Evolutionary conservation across 1,140 invertebrate species (phyloP), one percentile per base, ranked within the genome.

Genomic region (Pachyrhynchus sulphureomaculatus): DNA sequence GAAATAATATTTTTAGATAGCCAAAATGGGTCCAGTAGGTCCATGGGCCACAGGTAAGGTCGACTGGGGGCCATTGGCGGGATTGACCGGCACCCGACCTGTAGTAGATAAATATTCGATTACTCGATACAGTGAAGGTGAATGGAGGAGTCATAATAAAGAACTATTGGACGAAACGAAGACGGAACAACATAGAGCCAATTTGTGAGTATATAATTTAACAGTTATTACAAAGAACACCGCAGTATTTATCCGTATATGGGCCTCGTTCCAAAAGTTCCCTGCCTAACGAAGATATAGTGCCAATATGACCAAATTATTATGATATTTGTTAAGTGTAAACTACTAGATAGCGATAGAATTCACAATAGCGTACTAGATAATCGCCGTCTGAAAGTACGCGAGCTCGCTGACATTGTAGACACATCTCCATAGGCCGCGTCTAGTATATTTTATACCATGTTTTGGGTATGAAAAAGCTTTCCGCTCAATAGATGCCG

Each of bases 21-120:
- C 10, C 15, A 67, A 73, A 12, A 80, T 82, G 72, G 79, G 76
- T 47, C 73, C 81, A 3, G 68, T 87, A 15, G 88, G 84, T 29
- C 86, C 86, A 10, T 88, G 86, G 77, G 85, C 84, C 1, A 84
- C 86, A 1, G 87, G 87, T 5, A 81, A 84, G 48, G 80, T 86
- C 0, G 85, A 87, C 72, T 89, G 85, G 82, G 84, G 83, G 29
- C 86, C 86, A 1, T 75, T 84, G 21, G 81, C 77, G 15, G 85
- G 80, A 4, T 75, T 89, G 58, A 89, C 87, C 1, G 87, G 87
- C 1, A 82, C 86, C 0, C 79, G 87, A 62, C 88, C 88, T 0
- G 80, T 84, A 0, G 86, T 86, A 0, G 86, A 89, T 75, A 86
- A 85, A 69, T 90, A 90, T 70, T 87, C 87, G 0, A 80, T 89